Percentiles rank a stretch among this genome's conserved stretches.
These are phyloP conservation scores for Struthio camelus DNA, from an alignment of 2,113 vertebrate species.

Conservation along the genomic window DNA sequence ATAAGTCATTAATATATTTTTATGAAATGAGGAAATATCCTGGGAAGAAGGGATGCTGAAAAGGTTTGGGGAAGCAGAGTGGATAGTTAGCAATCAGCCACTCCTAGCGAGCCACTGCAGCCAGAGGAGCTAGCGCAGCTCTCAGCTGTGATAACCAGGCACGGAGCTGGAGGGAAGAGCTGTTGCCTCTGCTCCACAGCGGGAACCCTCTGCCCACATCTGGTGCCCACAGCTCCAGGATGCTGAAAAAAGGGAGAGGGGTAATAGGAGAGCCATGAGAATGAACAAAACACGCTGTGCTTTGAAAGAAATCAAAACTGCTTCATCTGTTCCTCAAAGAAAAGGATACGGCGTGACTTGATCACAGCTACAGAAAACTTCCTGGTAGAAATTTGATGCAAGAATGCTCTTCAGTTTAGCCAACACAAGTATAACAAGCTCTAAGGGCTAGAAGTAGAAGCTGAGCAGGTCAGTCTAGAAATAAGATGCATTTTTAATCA, in stretches of 20 bases:
- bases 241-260: background rate
- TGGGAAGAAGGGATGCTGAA: background rate
- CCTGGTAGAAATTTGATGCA: background rate
- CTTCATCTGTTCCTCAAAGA: background rate
- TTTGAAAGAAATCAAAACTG: background rate
- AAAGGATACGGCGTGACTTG: background rate
- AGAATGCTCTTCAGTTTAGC: background rate
- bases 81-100: accelerated
- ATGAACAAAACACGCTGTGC: background rate
- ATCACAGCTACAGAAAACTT: background rate
- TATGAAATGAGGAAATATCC: background rate
- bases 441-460: background rate
- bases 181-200: background rate
- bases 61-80: accelerated
- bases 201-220: background rate
- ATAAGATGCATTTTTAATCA: accelerated
- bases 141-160: background rate
- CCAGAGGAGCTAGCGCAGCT: background rate
- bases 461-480: background rate
- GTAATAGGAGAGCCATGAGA: accelerated
- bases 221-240: background rate
- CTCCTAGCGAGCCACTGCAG: background rate
- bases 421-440: background rate
- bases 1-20: accelerated
- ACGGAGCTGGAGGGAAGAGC: background rate